phyloP scores from a whole-genome alignment of 2,888 invertebrate genomes.

The Sisyra nigra region DNA sequence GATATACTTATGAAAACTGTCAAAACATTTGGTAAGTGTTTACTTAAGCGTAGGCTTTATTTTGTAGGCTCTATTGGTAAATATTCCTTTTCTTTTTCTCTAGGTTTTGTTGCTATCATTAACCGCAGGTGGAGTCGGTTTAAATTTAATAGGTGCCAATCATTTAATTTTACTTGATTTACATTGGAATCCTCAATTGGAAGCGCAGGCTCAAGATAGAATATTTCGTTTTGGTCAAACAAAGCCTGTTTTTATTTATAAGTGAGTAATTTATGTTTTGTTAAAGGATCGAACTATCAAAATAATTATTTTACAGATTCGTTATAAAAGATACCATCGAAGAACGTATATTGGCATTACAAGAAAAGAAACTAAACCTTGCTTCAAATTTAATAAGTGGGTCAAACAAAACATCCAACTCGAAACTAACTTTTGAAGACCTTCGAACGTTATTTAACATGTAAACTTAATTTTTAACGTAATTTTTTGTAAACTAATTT shows the following conservation, averaged over 20 bases:
- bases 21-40: no score
- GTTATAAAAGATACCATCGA: conserved; percentile 78
- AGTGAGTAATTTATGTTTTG: conserved; percentile 32
- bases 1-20: no score
- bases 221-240: conserved; percentile 83
- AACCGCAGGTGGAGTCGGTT: conserved; percentile 86
- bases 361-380: conserved; percentile 59
- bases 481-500: no score
- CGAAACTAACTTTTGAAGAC: conserved; percentile 66
- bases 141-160: conserved; percentile 85
- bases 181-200: conserved; percentile 96
- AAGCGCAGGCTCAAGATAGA: conserved; percentile 87
- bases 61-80: no score
- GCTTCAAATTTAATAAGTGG: conserved; percentile 68
- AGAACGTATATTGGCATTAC: conserved; percentile 64
- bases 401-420: conserved; percentile 38
- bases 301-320: conserved; percentile 38
- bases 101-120: conserved; percentile 69
- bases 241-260: conserved; percentile 66
- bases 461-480: conserved; percentile 11
- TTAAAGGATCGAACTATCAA: conserved; percentile 1
- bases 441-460: conserved; percentile 54
- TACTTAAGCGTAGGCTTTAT: no score
- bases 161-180: conserved; percentile 80
- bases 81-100: no score